These are phyloP conservation scores for Peromyscus attwateri DNA, from an alignment of 2,797 vertebrate genomes.

Conservation along the genomic window DNA sequence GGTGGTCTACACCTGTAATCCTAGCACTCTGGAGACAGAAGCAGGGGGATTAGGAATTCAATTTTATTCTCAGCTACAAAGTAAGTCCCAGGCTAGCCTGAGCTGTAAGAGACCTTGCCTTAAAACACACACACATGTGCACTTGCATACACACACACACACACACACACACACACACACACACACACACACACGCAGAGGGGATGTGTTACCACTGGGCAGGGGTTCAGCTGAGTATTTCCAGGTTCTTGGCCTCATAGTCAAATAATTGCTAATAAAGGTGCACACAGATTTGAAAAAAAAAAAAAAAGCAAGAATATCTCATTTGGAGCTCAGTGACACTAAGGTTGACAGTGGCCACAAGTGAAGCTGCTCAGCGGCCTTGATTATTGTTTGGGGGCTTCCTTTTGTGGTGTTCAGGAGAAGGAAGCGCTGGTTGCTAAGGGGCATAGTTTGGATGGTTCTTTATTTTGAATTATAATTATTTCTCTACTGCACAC, in stretches of 20 bases:
- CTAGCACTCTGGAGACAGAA: not conserved
- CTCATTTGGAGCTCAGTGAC: not conserved
- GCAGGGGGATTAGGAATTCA: not conserved
- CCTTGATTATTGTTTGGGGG: not conserved
- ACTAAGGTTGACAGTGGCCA: not conserved
- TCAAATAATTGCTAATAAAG: not conserved
- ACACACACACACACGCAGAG: not conserved
- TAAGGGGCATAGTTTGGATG: not conserved
- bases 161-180: not conserved
- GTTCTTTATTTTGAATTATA: slow-evolving; percentile 2
- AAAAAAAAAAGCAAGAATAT: not conserved
- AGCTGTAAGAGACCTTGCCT: not conserved
- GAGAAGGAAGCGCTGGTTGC: not conserved
- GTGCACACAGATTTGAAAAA: not conserved
- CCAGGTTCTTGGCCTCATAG: not conserved
- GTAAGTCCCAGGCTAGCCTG: not conserved
- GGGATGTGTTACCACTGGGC: not conserved
- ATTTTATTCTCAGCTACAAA: not conserved
- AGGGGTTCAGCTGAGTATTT: not conserved
- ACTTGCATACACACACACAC: not conserved
- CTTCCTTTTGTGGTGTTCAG: not conserved
- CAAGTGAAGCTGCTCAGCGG: not conserved
- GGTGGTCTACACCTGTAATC: not conserved
- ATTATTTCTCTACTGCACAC: not conserved
- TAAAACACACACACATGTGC: not conserved